Evolutionary conservation across 2,797 vertebrate genomes (phyloP), one percentile per base, ranked within the genome.

Genomic region (Streptopelia turtur): DNA sequence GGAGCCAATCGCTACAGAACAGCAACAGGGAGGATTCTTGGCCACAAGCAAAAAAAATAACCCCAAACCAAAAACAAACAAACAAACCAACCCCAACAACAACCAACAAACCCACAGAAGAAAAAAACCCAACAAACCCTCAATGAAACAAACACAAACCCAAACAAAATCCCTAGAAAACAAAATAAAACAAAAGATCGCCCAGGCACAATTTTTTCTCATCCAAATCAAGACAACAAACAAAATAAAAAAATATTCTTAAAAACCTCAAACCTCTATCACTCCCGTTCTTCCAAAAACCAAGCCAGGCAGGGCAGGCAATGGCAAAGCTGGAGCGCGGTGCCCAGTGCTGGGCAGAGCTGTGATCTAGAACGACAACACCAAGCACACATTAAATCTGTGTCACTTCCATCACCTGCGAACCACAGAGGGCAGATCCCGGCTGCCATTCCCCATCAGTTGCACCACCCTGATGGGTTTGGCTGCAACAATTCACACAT

Each of bases 121-220:
- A n/a, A 65, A 16, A 5, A 17, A 33, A 35, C 18, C 4, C 43
- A 45, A 45, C 43, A 45, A 45, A 45, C 2, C 43, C 43, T 45
- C 43, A 45, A 20, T 20, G 18, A 45, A 45, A 45, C 43, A 37
- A 13, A 13, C 12, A 30, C 21, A 23, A 28, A 81, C 41, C 8
- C 3, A 27, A n/a, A 31, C 10, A 22, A 66, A 81, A 27, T 30
- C 31, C 14, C 10, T 27, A 68, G 15, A 10, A 70, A 89, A 63
- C 11, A 52, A 83, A 69, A 64, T 20, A 47, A 66, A 89, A 3
- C 3, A n/a, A 47, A 37, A 37, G 23, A 2, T 1, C 10, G 8
- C 3, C 13, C 9, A 2, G 2, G 21, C 23, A 15, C 3, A 1
- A 0, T 10, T 60, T 72, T 87, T 69, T 35, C 11, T 61, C 13